phyloP scores from a whole-genome alignment of 1,140 invertebrate species.

The Olivierus martensii region DNA sequence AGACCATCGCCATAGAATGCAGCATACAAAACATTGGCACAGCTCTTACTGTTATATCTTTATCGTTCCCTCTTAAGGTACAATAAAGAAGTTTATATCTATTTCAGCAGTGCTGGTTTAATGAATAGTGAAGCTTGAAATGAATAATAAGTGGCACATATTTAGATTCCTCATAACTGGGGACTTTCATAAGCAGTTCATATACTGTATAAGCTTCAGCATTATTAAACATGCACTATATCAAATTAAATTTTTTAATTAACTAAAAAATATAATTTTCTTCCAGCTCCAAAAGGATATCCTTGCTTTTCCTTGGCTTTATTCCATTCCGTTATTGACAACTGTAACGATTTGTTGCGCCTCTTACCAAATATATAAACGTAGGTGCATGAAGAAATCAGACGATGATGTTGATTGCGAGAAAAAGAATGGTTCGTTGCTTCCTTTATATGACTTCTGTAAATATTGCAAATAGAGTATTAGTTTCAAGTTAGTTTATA shows the following conservation, averaged over 20 bases:
- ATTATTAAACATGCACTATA: no score
- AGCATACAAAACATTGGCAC: slow-evolving; percentile 34
- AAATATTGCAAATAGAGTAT: neutral
- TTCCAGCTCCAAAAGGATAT: slow-evolving; percentile 13
- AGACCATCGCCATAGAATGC: slow-evolving; percentile 33
- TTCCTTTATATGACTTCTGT: no score
- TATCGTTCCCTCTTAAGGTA: slow-evolving; percentile 23
- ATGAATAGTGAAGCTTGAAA: no score
- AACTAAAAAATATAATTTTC: neutral
- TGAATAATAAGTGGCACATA: no score
- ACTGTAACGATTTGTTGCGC: slow-evolving; percentile 12
- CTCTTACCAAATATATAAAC: slow-evolving; percentile 14
- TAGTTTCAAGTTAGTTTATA: no score
- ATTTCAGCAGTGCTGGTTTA: no score
- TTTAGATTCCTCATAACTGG: no score
- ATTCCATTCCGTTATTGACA: slow-evolving; percentile 11
- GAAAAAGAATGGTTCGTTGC: slow-evolving; percentile 9
- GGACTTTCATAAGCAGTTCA: no score
- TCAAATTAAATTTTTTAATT: neutral
- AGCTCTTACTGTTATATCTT: slow-evolving; percentile 23
- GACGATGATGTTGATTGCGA: slow-evolving; percentile 3
- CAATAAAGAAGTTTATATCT: neutral
- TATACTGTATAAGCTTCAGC: no score
- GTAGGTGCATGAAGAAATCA: slow-evolving; percentile 9
- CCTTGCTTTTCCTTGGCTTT: slow-evolving; percentile 13